Evolutionary conservation across 1,140 invertebrate genomes (phyloP).

Genomic region (Plodia interpunctella): DNA sequence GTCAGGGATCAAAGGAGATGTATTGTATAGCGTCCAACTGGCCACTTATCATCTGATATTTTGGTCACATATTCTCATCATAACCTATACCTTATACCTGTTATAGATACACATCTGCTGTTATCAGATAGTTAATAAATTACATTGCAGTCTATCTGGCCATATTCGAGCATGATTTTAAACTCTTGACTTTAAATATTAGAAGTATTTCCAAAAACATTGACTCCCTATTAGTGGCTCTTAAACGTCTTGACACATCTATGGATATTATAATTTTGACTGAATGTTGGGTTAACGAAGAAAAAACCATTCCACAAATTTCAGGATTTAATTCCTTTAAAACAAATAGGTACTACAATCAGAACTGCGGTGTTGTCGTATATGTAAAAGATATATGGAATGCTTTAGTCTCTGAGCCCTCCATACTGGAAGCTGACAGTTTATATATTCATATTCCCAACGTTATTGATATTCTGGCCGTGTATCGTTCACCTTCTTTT

Average conservation of each 20-base stretch:
- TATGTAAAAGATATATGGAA: slow-evolving; percentile 13
- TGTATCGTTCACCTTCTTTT: slow-evolving; percentile 18
- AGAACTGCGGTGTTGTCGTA: slow-evolving; percentile 19
- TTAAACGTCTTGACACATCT: slow-evolving; percentile 9
- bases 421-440: slow-evolving; percentile 15
- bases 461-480: slow-evolving; percentile 9
- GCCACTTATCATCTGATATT: no score
- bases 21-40: no score
- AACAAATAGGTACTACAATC: slow-evolving; percentile 13
- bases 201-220: slow-evolving; percentile 19
- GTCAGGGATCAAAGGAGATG: no score
- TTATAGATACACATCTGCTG: no score
- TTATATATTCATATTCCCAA: slow-evolving; percentile 15
- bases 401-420: slow-evolving; percentile 7
- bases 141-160: no score
- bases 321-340: slow-evolving; percentile 14
- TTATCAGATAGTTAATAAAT: no score
- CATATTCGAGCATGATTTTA: slow-evolving; percentile 9
- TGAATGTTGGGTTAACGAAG: slow-evolving; percentile 18
- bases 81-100: no score
- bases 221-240: slow-evolving; percentile 8
- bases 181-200: slow-evolving; percentile 17
- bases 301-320: slow-evolving; percentile 8
- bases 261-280: slow-evolving; percentile 20
- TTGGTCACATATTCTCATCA: no score